Percentiles rank a stretch among this genome's conserved stretches.
Evolutionary conservation across 2,888 invertebrate genomes (phyloP).

Genomic region (Drosophila algonquin): DNA sequence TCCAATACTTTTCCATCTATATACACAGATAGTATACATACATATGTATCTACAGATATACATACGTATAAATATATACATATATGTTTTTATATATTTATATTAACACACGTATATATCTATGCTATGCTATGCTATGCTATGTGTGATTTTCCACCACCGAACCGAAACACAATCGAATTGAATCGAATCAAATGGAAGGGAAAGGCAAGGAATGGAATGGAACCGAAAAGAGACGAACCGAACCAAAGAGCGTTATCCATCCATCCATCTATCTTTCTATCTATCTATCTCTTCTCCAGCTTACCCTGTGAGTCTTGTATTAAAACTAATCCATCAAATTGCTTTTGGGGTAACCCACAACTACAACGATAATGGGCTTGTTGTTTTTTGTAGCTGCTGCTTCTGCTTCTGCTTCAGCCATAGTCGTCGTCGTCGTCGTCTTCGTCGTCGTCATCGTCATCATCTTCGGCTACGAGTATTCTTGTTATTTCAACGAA

Average conservation of each 20-base stretch:
- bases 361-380: slow-evolving; percentile 69
- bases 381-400: slow-evolving; percentile 20
- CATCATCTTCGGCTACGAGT: slow-evolving; percentile 33
- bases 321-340: slow-evolving; percentile 78
- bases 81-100: slow-evolving; percentile 31
- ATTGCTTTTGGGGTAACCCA: slow-evolving; percentile 69
- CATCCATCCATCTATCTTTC: slow-evolving; percentile 35
- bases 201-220: slow-evolving; percentile 25
- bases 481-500: slow-evolving; percentile 1
- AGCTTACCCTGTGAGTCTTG: slow-evolving; percentile 40
- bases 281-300: slow-evolving; percentile 32
- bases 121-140: slow-evolving; percentile 17
- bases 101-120: slow-evolving; percentile 30
- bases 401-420: slow-evolving; percentile 16
- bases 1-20: slow-evolving; percentile 58
- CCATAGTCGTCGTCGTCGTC: slow-evolving; percentile 16
- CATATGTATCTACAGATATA: slow-evolving; percentile 30
- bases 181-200: slow-evolving; percentile 21
- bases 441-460: slow-evolving; percentile 17
- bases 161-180: slow-evolving; percentile 40
- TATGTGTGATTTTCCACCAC: slow-evolving; percentile 64
- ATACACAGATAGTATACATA: slow-evolving; percentile 19
- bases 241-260: slow-evolving; percentile 62
- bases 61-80: neutral
- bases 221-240: slow-evolving; percentile 41